Evolutionary conservation across 2,797 vertebrate genomes (phyloP).

Genomic region (Lycodopsis pacificus): DNA sequence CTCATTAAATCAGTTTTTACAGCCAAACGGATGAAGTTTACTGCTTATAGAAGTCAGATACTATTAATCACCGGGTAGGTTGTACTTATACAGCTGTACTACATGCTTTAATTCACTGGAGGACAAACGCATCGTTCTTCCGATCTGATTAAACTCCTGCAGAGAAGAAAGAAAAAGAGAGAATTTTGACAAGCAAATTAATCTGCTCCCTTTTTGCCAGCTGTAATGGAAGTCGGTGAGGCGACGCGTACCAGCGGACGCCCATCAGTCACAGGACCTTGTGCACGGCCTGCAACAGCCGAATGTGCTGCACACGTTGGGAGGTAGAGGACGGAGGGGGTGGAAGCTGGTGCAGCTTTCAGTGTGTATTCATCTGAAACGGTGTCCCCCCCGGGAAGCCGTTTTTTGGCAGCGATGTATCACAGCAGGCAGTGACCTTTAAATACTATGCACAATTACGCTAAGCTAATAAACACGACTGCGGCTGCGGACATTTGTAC

Average conservation of each 20-base stretch:
- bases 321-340: constrained; percentile 48
- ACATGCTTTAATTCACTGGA: constrained; percentile 72
- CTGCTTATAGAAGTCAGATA: constrained; percentile 70
- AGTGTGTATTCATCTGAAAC: constrained; percentile 79
- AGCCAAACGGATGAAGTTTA: constrained; percentile 69
- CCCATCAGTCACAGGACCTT: constrained; percentile 71
- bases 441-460: constrained; percentile 76
- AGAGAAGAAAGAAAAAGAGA: constrained; percentile 14
- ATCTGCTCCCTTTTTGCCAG: constrained; percentile 70
- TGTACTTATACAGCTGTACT: constrained; percentile 67
- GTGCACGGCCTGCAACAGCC: constrained; percentile 48
- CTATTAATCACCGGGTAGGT: constrained; percentile 61
- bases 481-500: constrained; percentile 48
- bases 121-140: constrained; percentile 69
- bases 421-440: constrained; percentile 79
- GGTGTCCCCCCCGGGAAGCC: constrained; percentile 70
- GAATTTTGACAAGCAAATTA: constrained; percentile 64
- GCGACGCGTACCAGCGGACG: too few species aligned
- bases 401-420: constrained; percentile 72
- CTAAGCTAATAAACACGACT: constrained; percentile 74
- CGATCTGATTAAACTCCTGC: constrained; percentile 65
- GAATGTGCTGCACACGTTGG: constrained; percentile 48
- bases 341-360: constrained; percentile 61
- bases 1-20: constrained; percentile 71
- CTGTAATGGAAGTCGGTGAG: constrained; percentile 74